These are phyloP conservation scores for Xanthorhoe spadicearia DNA, from an alignment of 2,888 invertebrate genomes.

Conservation along the genomic window DNA sequence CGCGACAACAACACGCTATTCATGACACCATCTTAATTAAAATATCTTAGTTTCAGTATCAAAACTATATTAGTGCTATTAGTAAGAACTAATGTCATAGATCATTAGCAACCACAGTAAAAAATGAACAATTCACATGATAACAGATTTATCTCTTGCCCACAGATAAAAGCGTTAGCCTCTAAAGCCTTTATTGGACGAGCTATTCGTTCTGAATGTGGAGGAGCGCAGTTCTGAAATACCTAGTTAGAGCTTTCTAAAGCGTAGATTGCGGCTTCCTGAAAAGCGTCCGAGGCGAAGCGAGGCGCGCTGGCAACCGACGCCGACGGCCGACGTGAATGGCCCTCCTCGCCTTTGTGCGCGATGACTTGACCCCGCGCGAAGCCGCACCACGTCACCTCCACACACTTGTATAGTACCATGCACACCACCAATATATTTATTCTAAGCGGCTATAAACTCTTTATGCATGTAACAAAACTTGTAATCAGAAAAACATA, in stretches of 20 bases:
- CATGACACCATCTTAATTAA: background rate
- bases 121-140: no score
- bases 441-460: no score
- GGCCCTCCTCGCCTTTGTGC: constrained; percentile 9
- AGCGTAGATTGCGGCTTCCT: constrained; percentile 3
- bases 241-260: background rate
- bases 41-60: background rate
- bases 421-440: background rate
- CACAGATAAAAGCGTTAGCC: background rate
- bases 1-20: background rate
- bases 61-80: background rate
- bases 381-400: constrained; percentile 3
- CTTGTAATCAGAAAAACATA: no score
- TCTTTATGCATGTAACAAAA: no score
- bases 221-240: background rate
- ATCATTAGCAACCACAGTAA: background rate
- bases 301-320: background rate
- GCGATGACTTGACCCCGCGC: background rate
- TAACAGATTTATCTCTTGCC: background rate
- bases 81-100: background rate
- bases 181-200: background rate
- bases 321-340: constrained; percentile 1
- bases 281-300: background rate
- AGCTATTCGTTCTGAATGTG: background rate
- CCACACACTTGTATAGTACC: background rate